These are phyloP conservation scores for Dromiciops gliroides DNA, from an alignment of 2,113 vertebrate species.

Conservation along the genomic window DNA sequence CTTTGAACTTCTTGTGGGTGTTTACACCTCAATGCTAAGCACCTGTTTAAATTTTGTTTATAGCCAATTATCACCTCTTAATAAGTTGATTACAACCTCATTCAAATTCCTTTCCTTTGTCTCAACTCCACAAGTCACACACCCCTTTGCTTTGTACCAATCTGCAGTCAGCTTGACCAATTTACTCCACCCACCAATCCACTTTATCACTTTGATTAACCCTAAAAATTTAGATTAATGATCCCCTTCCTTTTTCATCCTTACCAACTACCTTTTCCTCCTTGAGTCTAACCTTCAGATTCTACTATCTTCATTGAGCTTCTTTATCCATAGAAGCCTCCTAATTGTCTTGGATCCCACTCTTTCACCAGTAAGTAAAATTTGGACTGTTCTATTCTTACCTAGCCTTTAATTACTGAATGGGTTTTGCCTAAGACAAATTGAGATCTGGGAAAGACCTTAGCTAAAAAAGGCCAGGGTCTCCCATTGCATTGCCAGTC, in stretches of 20 bases:
- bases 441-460: background rate
- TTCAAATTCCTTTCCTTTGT: background rate
- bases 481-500: background rate
- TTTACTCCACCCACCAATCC: background rate
- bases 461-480: background rate
- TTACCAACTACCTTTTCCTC: background rate
- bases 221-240: background rate
- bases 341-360: background rate
- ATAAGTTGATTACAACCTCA: background rate
- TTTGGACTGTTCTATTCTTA: background rate
- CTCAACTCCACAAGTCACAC: background rate
- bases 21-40: background rate
- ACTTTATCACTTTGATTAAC: background rate
- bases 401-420: background rate
- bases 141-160: background rate
- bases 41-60: background rate
- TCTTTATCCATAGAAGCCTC: background rate
- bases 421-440: background rate
- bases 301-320: background rate
- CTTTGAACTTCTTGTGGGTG: background rate
- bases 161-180: background rate
- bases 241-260: background rate
- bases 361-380: background rate
- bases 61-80: background rate
- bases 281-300: background rate